These are phyloP conservation scores for Bombus haemorrhoidalis DNA, from an alignment of 1,140 invertebrate genomes.

Conservation along the genomic window DNA sequence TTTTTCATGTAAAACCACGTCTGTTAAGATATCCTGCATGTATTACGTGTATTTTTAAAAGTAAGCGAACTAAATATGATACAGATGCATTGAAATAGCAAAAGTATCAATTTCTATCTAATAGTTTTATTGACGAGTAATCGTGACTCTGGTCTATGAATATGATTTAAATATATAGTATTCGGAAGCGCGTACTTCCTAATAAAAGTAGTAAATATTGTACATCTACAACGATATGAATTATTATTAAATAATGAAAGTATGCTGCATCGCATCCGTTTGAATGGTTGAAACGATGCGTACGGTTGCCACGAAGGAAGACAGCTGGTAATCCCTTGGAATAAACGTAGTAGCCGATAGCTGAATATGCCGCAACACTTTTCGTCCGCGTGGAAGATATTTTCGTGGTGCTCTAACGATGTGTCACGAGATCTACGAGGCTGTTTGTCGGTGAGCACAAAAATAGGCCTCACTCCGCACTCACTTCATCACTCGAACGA, in stretches of 20 bases:
- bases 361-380: slow-evolving; percentile 46
- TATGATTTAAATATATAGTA: too few species aligned
- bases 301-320: neutral
- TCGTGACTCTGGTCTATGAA: too few species aligned
- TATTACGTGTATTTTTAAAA: too few species aligned
- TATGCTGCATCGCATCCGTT: neutral
- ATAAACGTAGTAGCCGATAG: slow-evolving; percentile 51
- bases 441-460: slow-evolving; percentile 76
- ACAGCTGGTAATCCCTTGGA: slow-evolving; percentile 3
- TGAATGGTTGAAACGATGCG: neutral
- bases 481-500: slow-evolving; percentile 74
- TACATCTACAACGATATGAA: neutral
- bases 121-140: too few species aligned
- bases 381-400: slow-evolving; percentile 58
- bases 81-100: too few species aligned
- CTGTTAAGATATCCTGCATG: too few species aligned
- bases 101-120: too few species aligned
- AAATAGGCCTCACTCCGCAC: slow-evolving; percentile 80
- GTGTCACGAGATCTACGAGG: slow-evolving; percentile 76
- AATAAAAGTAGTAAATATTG: too few species aligned
- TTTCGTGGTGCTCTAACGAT: slow-evolving; percentile 72
- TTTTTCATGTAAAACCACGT: too few species aligned
- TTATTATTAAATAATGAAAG: neutral
- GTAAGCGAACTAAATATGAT: too few species aligned
- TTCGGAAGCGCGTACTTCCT: too few species aligned